phyloP scores from a whole-genome alignment of 2,888 invertebrate species.

The Sarcophaga variegata region DNA sequence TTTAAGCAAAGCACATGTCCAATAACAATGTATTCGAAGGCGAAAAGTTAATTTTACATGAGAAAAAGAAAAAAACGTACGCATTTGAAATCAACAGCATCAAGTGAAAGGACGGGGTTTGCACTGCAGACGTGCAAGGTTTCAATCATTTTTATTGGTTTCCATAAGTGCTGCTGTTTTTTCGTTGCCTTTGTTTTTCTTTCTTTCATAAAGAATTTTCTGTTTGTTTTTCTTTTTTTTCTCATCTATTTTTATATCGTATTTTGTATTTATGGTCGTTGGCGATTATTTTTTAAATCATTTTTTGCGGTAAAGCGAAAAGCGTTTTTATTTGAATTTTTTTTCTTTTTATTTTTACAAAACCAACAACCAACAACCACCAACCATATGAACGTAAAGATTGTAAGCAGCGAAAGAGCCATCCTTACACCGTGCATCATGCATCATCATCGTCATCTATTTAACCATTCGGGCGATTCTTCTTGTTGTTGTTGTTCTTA shows the following conservation, averaged over 20 bases:
- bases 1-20: background rate
- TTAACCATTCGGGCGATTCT: slow-evolving; percentile 38
- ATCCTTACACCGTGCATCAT: slow-evolving; percentile 48
- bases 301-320: slow-evolving; percentile 64
- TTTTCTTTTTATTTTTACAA: slow-evolving; percentile 9
- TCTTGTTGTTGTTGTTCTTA: slow-evolving; percentile 15
- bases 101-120: slow-evolving; percentile 20
- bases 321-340: slow-evolving; percentile 6
- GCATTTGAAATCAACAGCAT: slow-evolving; percentile 13
- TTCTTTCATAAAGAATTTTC: background rate
- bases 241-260: slow-evolving; percentile 40
- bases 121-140: background rate
- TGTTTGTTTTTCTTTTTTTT: slow-evolving; percentile 32
- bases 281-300: slow-evolving; percentile 67
- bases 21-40: slow-evolving; percentile 9
- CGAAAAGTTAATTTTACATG: slow-evolving; percentile 18
- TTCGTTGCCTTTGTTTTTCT: background rate
- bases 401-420: slow-evolving; percentile 46
- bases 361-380: slow-evolving; percentile 41
- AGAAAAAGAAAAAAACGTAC: slow-evolving; percentile 39
- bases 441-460: slow-evolving; percentile 56
- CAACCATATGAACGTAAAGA: slow-evolving; percentile 58
- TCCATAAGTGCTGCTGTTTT: slow-evolving; percentile 31
- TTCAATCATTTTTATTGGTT: slow-evolving; percentile 62
- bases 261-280: slow-evolving; percentile 54